phyloP scores from a whole-genome alignment of 1,140 invertebrate genomes.

The Potamilus streckersoni region DNA sequence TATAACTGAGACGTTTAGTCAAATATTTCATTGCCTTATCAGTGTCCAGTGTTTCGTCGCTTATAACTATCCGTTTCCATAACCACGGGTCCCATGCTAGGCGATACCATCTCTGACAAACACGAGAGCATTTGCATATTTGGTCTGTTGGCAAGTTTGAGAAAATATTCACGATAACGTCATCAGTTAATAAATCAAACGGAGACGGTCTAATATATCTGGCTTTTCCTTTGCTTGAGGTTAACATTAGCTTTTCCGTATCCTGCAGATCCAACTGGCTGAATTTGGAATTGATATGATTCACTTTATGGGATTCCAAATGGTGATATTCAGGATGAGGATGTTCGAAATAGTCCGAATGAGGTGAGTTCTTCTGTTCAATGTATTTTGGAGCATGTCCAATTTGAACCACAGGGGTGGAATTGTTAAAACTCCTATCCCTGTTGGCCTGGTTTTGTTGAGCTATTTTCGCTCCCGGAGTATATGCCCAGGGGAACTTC shows the following conservation, averaged over 20 bases:
- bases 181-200: conserved; percentile 69
- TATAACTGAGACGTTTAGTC: conserved; percentile 67
- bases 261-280: conserved; percentile 46
- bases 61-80: conserved; percentile 79
- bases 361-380: no score
- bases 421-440: background rate
- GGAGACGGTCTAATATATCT: conserved; percentile 43
- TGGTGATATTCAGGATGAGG: conserved; percentile 26
- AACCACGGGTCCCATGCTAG: conserved; percentile 83
- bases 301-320: conserved; percentile 29
- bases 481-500: conserved; percentile 34
- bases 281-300: conserved; percentile 39
- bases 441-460: conserved; percentile 27
- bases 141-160: conserved; percentile 82
- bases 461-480: conserved; percentile 22
- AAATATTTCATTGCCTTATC: conserved; percentile 77
- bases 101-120: conserved; percentile 83
- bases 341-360: conserved; percentile 4
- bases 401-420: conserved; percentile 24
- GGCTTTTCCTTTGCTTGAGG: conserved; percentile 34
- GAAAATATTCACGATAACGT: conserved; percentile 75
- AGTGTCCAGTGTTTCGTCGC: conserved; percentile 75
- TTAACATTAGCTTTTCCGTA: conserved; percentile 29
- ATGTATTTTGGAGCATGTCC: conserved; percentile 11
- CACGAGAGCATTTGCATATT: conserved; percentile 81